Conservation (phyloP, 2,888 invertebrate species). For the Parapristionchus giblindavisi region DNA sequence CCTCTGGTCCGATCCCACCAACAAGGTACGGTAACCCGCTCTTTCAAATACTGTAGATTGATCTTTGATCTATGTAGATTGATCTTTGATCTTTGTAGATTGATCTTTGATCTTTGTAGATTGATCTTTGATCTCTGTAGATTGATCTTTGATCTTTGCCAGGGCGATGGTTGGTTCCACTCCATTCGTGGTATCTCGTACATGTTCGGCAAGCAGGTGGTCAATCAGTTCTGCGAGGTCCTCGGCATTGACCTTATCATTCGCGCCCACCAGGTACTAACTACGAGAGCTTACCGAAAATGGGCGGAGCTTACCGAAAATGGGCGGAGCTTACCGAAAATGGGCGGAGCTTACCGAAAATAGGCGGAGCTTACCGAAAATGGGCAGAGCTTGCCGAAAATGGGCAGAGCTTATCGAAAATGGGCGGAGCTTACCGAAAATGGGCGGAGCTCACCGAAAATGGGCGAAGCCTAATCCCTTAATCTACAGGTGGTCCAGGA, state of each 20-base stretch:
- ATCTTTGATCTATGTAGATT: neutral
- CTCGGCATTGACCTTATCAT: slow-evolving; percentile 61
- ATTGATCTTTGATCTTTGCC: neutral
- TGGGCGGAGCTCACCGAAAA: neutral
- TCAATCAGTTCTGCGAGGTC: slow-evolving; percentile 53
- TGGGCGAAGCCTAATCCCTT: neutral
- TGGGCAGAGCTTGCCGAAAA: neutral
- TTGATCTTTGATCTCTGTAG: too few relatives aligned
- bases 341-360: neutral
- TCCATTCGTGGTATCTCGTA: slow-evolving; percentile 58
- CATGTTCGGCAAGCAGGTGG: slow-evolving; percentile 62
- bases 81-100: neutral
- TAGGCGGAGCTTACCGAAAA: neutral
- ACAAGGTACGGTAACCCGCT: slow-evolving; percentile 49
- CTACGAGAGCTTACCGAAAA: too few relatives aligned
- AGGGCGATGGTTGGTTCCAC: slow-evolving; percentile 50
- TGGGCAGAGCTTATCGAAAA: neutral
- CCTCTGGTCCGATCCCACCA: slow-evolving; percentile 65
- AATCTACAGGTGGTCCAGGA: slow-evolving; percentile 56
- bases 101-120: neutral
- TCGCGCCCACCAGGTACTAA: slow-evolving; percentile 59
- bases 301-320: neutral
- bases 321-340: neutral
- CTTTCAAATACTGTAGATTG: too few relatives aligned
- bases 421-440: neutral